Evolutionary conservation across 2,113 vertebrate genomes (phyloP).

Genomic region (Macrotus californicus): DNA sequence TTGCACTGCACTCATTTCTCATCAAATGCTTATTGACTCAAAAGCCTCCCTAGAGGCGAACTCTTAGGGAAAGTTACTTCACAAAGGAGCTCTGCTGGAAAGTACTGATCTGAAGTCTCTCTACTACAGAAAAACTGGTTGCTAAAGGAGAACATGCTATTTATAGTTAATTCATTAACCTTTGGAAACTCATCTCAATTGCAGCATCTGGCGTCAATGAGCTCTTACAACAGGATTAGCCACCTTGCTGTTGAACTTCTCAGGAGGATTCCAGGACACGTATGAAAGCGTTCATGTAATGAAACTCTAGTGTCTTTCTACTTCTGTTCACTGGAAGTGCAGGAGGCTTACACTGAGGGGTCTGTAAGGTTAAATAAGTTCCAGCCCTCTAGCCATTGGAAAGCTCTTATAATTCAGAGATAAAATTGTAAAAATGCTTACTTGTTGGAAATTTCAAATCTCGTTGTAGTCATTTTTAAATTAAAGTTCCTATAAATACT

Average conservation of each 20-base stretch:
- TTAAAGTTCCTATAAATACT: not conserved
- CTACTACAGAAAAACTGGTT: not conserved
- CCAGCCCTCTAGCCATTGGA: not conserved
- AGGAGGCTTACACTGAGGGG: not conserved
- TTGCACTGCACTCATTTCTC: not conserved
- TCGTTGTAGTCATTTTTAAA: not conserved
- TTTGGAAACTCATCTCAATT: slow-evolving; percentile 27
- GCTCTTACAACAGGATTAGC: slow-evolving; percentile 19
- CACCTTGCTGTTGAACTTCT: not conserved
- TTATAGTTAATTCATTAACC: slow-evolving; percentile 56
- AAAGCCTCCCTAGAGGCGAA: not conserved
- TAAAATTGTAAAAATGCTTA: not conserved
- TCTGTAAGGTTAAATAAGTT: not conserved
- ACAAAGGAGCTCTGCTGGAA: not conserved
- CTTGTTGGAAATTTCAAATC: not conserved
- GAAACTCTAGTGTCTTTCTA: not conserved
- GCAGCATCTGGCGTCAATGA: slow-evolving; percentile 34
- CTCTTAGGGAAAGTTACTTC: not conserved
- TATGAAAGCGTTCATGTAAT: not conserved
- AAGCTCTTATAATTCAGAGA: not conserved
- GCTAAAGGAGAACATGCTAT: slow-evolving; percentile 26
- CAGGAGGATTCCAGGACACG: not conserved
- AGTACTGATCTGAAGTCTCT: not conserved
- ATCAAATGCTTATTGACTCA: not conserved
- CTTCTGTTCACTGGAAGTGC: not conserved